Percentiles rank a stretch among this genome's conserved stretches.
phyloP scores from a whole-genome alignment of 2,113 vertebrate species.

The Podarcis muralis region DNA sequence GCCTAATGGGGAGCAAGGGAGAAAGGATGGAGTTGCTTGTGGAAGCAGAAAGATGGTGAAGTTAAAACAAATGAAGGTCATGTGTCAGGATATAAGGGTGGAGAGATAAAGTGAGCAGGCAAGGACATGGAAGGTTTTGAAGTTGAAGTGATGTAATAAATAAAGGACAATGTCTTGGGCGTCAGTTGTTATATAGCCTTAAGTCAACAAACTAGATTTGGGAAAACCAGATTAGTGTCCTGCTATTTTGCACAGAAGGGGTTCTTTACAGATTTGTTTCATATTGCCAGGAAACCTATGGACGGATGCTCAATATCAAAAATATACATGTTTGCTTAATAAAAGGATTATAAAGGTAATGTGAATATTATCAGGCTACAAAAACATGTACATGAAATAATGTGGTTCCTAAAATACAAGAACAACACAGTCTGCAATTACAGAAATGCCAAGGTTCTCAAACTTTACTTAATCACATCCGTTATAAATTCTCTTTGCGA shows the following conservation, averaged over 20 bases:
- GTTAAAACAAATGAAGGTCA: background rate
- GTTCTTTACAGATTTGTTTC: background rate
- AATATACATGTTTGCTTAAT: no score
- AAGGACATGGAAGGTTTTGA: background rate
- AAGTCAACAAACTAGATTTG: background rate
- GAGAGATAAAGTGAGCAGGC: background rate
- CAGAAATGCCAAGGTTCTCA: background rate
- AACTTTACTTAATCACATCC: background rate
- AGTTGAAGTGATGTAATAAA: background rate
- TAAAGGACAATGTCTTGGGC: background rate
- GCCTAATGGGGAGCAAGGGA: background rate
- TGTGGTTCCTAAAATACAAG: background rate
- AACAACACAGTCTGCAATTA: background rate
- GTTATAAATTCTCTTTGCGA: background rate
- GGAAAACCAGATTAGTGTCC: background rate
- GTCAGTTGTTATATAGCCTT: background rate
- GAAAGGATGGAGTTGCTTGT: background rate
- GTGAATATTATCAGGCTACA: background rate
- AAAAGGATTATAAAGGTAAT: background rate
- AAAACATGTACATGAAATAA: background rate
- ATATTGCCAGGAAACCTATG: background rate
- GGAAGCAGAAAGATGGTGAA: background rate
- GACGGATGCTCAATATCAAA: background rate
- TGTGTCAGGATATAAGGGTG: background rate
- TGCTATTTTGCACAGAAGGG: background rate